phyloP scores from a whole-genome alignment of 1,140 invertebrate species.

The Parasteatoda tepidariorum region DNA sequence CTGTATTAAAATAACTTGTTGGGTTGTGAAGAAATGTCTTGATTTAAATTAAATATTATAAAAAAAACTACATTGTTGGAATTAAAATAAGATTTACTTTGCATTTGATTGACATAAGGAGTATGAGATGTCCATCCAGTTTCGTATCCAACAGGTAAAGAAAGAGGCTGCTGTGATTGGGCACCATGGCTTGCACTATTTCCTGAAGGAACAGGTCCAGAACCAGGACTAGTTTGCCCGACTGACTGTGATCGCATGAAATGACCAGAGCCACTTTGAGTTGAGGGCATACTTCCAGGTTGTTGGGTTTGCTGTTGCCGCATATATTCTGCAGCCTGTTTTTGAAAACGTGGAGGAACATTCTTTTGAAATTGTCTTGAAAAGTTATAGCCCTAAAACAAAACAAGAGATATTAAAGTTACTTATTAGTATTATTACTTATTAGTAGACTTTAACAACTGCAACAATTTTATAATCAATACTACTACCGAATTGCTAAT shows the following conservation, averaged over 20 bases:
- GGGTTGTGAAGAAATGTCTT: neutral
- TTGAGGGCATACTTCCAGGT: constrained; percentile 3
- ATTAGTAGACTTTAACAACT: too few species aligned
- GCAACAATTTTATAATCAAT: too few species aligned
- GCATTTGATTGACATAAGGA: constrained; percentile 68
- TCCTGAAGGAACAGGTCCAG: neutral
- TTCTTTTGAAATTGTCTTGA: constrained; percentile 76
- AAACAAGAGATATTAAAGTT: too few species aligned
- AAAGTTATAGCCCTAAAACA: constrained; percentile 48
- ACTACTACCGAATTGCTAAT: too few species aligned
- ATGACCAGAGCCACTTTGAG: constrained; percentile 4
- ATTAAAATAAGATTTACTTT: constrained; percentile 46
- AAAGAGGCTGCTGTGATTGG: constrained; percentile 58
- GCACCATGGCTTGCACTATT: neutral
- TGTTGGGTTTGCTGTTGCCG: constrained; percentile 62
- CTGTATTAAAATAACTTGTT: neutral
- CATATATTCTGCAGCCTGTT: constrained; percentile 71
- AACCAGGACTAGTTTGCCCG: constrained; percentile 22
- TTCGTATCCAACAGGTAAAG: constrained; percentile 66
- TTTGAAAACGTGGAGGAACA: constrained; percentile 87
- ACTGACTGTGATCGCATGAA: constrained; percentile 50
- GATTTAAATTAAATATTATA: neutral
- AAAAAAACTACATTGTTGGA: neutral
- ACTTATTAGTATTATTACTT: too few species aligned
- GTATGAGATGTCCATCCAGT: constrained; percentile 65